A percentile compares a stretch with the other conserved stretches of the same genome.
These are phyloP conservation scores for Diplosoma virens DNA, from an alignment of 23 tunicate species.

Conservation along the genomic window DNA sequence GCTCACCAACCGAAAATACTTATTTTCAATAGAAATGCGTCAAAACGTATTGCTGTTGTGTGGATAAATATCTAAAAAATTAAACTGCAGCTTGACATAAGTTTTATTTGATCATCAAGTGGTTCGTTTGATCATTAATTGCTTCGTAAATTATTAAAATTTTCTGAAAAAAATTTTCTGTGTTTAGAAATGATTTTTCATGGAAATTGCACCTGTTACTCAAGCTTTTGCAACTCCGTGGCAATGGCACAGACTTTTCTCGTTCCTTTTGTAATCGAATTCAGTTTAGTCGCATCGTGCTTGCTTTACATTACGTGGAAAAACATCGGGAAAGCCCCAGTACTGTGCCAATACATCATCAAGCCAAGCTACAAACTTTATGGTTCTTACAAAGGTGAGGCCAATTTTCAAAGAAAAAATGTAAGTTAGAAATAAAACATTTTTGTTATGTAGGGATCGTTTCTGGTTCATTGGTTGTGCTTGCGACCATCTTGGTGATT, in stretches of 20 bases:
- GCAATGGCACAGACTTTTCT: constrained; percentile 60
- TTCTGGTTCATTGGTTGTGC: constrained; percentile 28
- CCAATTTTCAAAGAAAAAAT: background rate
- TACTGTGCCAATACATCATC: constrained; percentile 25
- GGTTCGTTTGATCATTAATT: background rate
- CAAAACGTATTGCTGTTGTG: too few species aligned
- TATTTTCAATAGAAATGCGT: too few species aligned
- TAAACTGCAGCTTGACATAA: too few species aligned
- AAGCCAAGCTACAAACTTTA: constrained; percentile 73
- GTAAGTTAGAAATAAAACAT: background rate
- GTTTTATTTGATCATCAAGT: too few species aligned
- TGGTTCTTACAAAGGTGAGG: constrained; percentile 71
- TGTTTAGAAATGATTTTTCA: constrained; percentile 34
- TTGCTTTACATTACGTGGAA: constrained; percentile 74
- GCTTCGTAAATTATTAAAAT: background rate
- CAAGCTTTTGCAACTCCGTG: constrained; percentile 38
- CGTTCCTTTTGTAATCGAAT: constrained; percentile 79
- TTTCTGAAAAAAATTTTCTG: too few species aligned
- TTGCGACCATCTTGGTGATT: constrained; percentile 45
- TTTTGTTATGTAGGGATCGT: constrained; percentile 33
- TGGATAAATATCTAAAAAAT: too few species aligned
- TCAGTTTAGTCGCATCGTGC: constrained; percentile 79
- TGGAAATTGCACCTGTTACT: constrained; percentile 63
- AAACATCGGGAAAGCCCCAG: constrained; percentile 56
- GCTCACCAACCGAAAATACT: too few species aligned